Conservation (phyloP, 2,113 vertebrate species). For the Pristiophorus japonicus region DNA sequence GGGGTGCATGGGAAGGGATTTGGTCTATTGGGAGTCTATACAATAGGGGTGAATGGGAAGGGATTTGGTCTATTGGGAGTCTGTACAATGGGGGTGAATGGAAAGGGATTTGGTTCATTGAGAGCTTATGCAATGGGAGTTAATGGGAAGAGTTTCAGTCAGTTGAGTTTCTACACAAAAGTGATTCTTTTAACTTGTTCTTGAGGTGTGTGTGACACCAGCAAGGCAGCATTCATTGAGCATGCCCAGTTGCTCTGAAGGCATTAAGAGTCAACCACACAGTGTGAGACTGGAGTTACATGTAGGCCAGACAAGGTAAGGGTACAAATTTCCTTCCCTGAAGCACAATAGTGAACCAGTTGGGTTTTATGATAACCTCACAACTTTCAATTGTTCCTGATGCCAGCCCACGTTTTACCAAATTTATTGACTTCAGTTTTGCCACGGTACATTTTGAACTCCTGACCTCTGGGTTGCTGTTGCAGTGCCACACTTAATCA, state of each 20-base stretch:
- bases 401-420: neutral
- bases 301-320: neutral
- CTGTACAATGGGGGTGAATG: no score
- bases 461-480: neutral
- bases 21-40: no score
- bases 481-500: neutral
- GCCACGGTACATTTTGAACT: neutral
- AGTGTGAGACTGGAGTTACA: neutral
- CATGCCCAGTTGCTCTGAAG: no score
- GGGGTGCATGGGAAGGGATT: no score
- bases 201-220: neutral
- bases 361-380: neutral
- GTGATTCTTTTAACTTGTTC: neutral
- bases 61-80: no score
- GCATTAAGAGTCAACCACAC: neutral
- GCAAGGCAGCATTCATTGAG: neutral
- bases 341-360: neutral
- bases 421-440: neutral
- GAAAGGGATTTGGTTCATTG: no score
- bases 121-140: neutral
- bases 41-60: no score
- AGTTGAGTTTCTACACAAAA: neutral
- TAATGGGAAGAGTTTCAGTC: neutral
- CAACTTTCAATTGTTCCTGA: neutral
- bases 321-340: neutral